These are phyloP conservation scores for Myrmecobius fasciatus DNA, from an alignment of 2,113 vertebrate genomes.

Conservation along the genomic window DNA sequence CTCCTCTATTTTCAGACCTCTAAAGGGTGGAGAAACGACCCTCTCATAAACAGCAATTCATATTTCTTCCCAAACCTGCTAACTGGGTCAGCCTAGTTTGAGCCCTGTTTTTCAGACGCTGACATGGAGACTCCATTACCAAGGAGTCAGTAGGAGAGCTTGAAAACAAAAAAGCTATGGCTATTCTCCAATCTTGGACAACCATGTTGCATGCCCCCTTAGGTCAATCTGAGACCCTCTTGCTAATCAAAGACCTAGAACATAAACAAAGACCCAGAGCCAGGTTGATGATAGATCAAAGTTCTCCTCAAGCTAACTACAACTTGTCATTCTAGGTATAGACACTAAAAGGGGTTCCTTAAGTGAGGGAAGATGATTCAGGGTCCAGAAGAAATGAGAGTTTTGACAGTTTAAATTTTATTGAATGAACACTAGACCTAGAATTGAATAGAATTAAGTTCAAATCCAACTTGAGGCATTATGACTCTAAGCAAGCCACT, in stretches of 20 bases:
- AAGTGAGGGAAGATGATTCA: background rate
- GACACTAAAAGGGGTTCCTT: background rate
- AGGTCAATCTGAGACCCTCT: background rate
- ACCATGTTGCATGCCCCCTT: background rate
- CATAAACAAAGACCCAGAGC: background rate
- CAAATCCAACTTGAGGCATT: background rate
- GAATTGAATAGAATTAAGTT: background rate
- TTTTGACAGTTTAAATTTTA: background rate
- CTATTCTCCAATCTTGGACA: background rate
- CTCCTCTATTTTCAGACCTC: background rate
- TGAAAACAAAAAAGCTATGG: background rate
- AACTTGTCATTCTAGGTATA: background rate
- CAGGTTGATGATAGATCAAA: background rate
- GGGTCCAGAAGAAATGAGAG: background rate
- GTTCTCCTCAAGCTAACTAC: background rate
- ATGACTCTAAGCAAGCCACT: background rate
- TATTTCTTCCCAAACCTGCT: slow-evolving; percentile 35
- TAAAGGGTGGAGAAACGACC: background rate
- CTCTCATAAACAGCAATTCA: background rate
- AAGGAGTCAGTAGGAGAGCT: background rate
- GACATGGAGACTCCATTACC: background rate
- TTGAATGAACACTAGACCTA: background rate
- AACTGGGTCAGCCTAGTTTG: slow-evolving; percentile 4
- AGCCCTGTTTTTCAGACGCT: accelerated
- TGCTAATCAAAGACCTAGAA: background rate